phyloP scores from a whole-genome alignment of 2,797 vertebrate species.

The Micrastur ruficollis region DNA sequence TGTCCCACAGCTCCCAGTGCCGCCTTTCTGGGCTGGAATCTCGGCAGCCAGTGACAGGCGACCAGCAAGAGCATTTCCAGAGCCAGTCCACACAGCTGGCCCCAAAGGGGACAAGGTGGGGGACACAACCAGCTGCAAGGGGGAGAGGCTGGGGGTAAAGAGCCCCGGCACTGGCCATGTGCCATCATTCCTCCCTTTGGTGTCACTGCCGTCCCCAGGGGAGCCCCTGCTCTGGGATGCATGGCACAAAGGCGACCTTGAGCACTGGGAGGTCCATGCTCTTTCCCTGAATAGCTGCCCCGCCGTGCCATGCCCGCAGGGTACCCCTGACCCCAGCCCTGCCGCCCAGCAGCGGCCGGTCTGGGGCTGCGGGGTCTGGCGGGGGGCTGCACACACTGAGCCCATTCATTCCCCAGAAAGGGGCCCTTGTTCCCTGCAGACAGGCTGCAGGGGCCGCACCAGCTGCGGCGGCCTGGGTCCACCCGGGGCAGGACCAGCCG shows the following conservation, averaged over 20 bases:
- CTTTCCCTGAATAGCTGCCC: slow-evolving; percentile 47
- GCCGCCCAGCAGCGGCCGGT: neutral
- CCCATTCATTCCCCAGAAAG: slow-evolving; percentile 56
- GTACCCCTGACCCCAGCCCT: neutral
- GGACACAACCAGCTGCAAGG: neutral
- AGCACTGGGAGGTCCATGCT: neutral
- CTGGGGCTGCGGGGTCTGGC: neutral
- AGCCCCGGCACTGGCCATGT: neutral
- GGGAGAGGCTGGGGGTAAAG: neutral
- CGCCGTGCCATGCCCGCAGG: neutral
- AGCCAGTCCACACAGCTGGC: neutral
- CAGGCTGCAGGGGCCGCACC: neutral
- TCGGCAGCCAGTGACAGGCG: neutral
- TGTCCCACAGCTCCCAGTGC: neutral
- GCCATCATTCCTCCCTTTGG: neutral
- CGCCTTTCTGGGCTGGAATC: neutral
- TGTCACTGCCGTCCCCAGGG: neutral
- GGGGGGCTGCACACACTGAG: neutral
- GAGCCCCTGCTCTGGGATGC: neutral
- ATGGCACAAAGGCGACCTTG: slow-evolving; percentile 30
- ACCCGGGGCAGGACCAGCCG: neutral
- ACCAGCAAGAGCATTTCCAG: neutral
- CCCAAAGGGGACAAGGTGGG: neutral
- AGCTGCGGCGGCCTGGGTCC: neutral
- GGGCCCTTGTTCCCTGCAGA: slow-evolving; percentile 58